Base-by-base conservation (phyloP, 2,797 vertebrate genomes). In the Phaenicophaeus curvirostris region DNA sequence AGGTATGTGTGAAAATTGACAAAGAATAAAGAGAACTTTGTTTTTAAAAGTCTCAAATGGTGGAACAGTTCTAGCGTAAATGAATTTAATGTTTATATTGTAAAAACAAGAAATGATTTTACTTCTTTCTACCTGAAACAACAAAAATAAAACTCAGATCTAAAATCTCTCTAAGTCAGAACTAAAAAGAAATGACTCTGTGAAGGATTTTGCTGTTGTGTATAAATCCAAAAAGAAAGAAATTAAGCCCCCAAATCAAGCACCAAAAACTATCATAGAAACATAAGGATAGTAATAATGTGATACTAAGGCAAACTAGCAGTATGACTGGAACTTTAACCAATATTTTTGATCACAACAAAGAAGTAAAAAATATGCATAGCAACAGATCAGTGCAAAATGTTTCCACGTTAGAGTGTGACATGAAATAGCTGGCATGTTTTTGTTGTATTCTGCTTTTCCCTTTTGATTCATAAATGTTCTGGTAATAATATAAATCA, bases 361-460 rank as follows among this genome's bases (percentile, higher is more conserved):
- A 78, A 73, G 48, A 5, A 39, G 58, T 9, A 1, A n/a, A 6
- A 68, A 39, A 75, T 65, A 24, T 6, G 6, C 21, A 48, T 28
- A 81, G 25, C 31, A 84, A 54, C 11, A 33, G 15, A 53, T 61
- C 13, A n/a, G 13, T 57, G 27, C 8, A 55, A 76, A 58, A 69
- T 24, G 5, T 54, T 79, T 77, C 44, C 2, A 2, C 57, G 33
- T 39, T 71, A 48, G 69, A 65, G 68, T 85, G 23, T 65, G 42
- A 28, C 25, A 27, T 37, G 7, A 31, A 78, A 51, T 28, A 50
- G 21, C 15, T 73, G 51, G 3, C 13, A 6, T 50, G 2, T 28
- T 93, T 79, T 63, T 71, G 6, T 58, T 87, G 53, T 42, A 15
- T 25, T 87, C 50, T 58, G 37, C 20, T 85, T 94, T 85, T 90